These are phyloP conservation scores for Eidolon dupreanum DNA, from an alignment of 2,797 vertebrate genomes.

Conservation along the genomic window DNA sequence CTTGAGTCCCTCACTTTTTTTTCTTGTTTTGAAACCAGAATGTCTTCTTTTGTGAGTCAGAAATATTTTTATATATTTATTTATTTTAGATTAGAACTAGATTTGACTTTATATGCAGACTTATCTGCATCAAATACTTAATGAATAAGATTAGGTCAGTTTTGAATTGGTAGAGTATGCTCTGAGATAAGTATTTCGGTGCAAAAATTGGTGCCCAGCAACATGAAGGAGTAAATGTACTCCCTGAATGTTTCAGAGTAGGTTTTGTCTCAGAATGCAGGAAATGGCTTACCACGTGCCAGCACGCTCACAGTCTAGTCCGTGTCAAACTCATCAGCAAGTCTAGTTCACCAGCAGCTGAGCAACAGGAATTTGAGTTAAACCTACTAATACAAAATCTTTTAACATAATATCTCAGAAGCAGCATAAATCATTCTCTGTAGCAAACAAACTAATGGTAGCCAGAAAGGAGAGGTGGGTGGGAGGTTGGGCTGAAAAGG, in stretches of 20 bases:
- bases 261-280: constrained; percentile 24
- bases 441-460: background rate
- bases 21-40: background rate
- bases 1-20: background rate
- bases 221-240: constrained; percentile 20
- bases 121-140: background rate
- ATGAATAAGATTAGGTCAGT: background rate
- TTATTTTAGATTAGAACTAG: constrained; percentile 34
- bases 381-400: background rate
- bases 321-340: constrained; percentile 48
- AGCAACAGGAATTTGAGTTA: constrained; percentile 57
- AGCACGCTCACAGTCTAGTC: background rate
- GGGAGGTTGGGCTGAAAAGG: background rate
- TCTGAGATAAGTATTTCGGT: background rate
- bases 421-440: constrained; percentile 42
- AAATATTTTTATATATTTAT: background rate
- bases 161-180: background rate
- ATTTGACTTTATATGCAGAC: constrained; percentile 37
- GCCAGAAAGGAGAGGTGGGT: background rate
- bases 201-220: constrained; percentile 48
- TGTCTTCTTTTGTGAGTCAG: background rate
- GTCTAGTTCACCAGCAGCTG: constrained; percentile 28
- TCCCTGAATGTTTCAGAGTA: constrained; percentile 27
- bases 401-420: constrained; percentile 42
- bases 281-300: constrained; percentile 54